These are phyloP conservation scores for Eclectus roratus DNA, from an alignment of 2,113 vertebrate species.

Conservation along the genomic window DNA sequence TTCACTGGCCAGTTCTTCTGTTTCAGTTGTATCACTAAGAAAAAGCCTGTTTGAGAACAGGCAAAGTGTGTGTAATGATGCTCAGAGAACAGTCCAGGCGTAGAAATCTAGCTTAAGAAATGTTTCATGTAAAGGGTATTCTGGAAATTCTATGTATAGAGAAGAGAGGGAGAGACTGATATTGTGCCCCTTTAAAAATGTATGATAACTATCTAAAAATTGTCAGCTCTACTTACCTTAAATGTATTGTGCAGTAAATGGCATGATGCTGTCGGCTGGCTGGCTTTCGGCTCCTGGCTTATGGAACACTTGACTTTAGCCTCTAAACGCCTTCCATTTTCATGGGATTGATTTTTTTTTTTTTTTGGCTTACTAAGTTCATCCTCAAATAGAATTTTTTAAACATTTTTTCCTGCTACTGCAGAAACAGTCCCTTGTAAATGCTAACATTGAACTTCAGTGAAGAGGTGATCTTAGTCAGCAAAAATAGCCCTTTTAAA, in stretches of 20 bases:
- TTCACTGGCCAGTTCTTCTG: background rate
- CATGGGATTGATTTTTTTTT: background rate
- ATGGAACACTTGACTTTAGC: background rate
- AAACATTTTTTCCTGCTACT: background rate
- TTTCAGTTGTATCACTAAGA: background rate
- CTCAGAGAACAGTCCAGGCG: background rate
- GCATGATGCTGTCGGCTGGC: background rate
- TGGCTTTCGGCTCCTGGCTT: background rate
- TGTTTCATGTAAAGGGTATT: background rate
- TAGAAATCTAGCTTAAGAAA: background rate
- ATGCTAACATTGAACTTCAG: background rate
- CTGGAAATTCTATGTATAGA: background rate
- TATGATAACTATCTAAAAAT: constrained; percentile 3
- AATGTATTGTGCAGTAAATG: background rate
- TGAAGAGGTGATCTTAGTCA: background rate
- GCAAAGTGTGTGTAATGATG: background rate
- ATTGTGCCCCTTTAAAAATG: constrained; percentile 17
- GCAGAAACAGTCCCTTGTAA: background rate
- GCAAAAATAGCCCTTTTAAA: background rate
- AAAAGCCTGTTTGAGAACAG: background rate
- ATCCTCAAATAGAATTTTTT: constrained; percentile 17
- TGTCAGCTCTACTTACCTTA: background rate
- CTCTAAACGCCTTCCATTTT: constrained; percentile 19
- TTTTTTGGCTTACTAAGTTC: constrained; percentile 2
- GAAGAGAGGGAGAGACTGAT: background rate